These are phyloP conservation scores for Yponomeuta evonymella DNA, from an alignment of 2,888 invertebrate genomes.

Conservation along the genomic window DNA sequence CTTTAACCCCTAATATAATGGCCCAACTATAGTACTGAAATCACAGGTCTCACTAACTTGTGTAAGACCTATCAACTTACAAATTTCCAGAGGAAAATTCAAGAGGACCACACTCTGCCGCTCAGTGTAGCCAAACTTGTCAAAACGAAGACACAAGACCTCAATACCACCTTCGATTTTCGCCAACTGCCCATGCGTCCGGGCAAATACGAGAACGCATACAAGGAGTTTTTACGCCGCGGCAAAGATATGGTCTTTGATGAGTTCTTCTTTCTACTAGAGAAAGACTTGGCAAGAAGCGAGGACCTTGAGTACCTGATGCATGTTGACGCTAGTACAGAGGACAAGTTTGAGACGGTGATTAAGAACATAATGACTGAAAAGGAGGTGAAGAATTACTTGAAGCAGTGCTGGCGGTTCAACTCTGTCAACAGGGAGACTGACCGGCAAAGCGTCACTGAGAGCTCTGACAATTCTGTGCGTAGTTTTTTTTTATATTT, in stretches of 20 bases:
- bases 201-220: slow-evolving; percentile 53
- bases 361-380: slow-evolving; percentile 46
- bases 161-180: slow-evolving; percentile 52
- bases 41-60: too few relatives aligned
- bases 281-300: slow-evolving; percentile 32
- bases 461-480: slow-evolving; percentile 38
- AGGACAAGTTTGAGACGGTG: slow-evolving; percentile 58
- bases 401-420: slow-evolving; percentile 63
- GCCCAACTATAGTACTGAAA: too few relatives aligned
- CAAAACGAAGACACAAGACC: slow-evolving; percentile 44
- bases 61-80: too few relatives aligned
- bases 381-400: slow-evolving; percentile 59
- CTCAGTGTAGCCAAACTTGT: slow-evolving; percentile 42
- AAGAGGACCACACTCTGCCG: slow-evolving; percentile 52
- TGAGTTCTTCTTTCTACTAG: slow-evolving; percentile 38
- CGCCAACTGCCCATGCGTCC: slow-evolving; percentile 49
- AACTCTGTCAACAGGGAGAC: slow-evolving; percentile 48
- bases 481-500: slow-evolving; percentile 26
- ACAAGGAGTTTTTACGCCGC: slow-evolving; percentile 55
- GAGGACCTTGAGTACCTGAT: slow-evolving; percentile 47
- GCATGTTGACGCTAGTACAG: slow-evolving; percentile 55
- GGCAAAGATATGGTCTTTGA: slow-evolving; percentile 62
- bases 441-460: slow-evolving; percentile 25
- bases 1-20: too few relatives aligned
- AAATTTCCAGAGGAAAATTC: slow-evolving; percentile 48